A percentile compares a stretch with the other conserved stretches of the same genome.
These are phyloP conservation scores for Triops longicaudatus DNA, from an alignment of 1,140 invertebrate genomes.

Conservation along the genomic window DNA sequence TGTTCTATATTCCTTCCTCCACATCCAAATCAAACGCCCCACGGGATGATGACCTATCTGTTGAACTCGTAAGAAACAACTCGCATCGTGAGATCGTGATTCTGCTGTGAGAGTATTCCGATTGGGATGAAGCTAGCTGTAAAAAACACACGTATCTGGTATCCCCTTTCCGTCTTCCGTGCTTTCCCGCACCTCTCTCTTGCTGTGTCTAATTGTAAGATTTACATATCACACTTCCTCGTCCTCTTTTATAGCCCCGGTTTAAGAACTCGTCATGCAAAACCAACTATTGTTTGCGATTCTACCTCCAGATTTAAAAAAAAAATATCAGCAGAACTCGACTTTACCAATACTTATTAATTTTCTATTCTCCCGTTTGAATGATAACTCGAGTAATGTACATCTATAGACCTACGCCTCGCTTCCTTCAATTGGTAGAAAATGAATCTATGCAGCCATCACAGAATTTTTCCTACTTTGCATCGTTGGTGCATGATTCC, in stretches of 20 bases:
- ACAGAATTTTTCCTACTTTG: no score
- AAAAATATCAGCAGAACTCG: neutral
- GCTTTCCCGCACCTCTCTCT: neutral
- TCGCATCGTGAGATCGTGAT: neutral
- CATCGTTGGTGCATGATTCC: no score
- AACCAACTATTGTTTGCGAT: neutral
- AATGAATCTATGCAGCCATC: no score
- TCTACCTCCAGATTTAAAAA: neutral
- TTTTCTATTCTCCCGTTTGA: neutral
- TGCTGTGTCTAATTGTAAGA: neutral
- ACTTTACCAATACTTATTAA: neutral
- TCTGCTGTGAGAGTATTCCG: neutral
- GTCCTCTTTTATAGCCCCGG: neutral
- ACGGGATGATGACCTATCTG: no score
- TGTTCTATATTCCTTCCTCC: neutral
- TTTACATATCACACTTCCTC: neutral
- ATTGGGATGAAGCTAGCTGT: neutral
- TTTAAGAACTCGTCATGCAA: neutral
- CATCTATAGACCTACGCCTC: no score
- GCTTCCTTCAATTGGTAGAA: no score
- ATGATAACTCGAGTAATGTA: no score
- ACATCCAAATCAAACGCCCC: neutral
- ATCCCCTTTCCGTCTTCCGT: neutral
- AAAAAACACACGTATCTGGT: neutral
- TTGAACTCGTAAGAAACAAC: no score